Base-by-base conservation (phyloP, 1,140 invertebrate genomes). In the Sminthurinus signatus region DNA sequence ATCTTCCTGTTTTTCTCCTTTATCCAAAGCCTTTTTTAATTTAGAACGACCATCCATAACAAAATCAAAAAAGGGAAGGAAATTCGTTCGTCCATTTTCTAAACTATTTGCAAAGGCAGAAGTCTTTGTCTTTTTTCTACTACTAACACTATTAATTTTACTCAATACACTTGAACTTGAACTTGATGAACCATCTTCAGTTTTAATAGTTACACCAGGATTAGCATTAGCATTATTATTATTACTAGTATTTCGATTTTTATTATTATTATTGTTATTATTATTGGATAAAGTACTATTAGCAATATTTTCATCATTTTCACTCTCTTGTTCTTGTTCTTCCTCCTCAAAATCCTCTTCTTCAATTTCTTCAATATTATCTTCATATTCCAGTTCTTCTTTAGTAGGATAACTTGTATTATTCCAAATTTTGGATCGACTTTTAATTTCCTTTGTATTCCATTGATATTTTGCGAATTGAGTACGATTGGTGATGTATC, bases 381-480 rank as follows among this genome's bases (percentile, higher is more conserved):
- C 50, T 2, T 48, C 46, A 10, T n/a, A 19, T 12, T 42, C 19
- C 1, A 28, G 23, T 42, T 63, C 61, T 36, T 12, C 4, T 12
- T 39, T 15, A 3, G 27, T 15, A 42, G 3, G 2, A 39, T 15
- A 1, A 31, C 3, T 4, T 19, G 36, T 19, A 15, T 39, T 25
- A 3, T 2, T 21, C 14, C 21, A 28, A 25, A 4, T 15, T 32
- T 54, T 61, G 28, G 25, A 17, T 3, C 57, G 29, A 25, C 31
- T 46, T 31, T 50, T 65, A 19, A 65, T 4, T 28, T 64, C 63
- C 25, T 60, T 32, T 8, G 60, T 54, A 29, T 68, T 68, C 70
- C 70, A 71, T 56, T 68, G 68, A 2, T 62, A 32, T 51, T 52
- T 51, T 32, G 69, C 67, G 56, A 32, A 72, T 39, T 72, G 67